Percentiles rank a stretch among this genome's conserved stretches.
These are phyloP conservation scores for Oegoconia quadripuncta DNA, from an alignment of 2,888 invertebrate species.

Conservation along the genomic window DNA sequence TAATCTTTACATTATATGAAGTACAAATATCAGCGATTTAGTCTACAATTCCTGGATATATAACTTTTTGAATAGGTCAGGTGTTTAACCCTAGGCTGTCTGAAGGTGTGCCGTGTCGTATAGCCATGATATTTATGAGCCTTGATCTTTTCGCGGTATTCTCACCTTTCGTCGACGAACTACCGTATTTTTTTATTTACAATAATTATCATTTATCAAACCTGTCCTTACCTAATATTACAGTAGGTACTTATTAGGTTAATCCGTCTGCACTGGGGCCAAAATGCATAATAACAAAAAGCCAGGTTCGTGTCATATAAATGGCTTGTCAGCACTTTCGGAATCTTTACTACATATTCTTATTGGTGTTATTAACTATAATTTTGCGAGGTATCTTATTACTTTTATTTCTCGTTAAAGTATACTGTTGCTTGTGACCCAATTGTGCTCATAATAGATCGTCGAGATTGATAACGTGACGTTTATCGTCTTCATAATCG, in stretches of 20 bases:
- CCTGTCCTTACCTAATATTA: too few relatives aligned
- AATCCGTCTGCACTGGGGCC: too few relatives aligned
- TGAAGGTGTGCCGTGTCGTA: neutral
- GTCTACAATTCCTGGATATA: too few relatives aligned
- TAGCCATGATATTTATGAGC: constrained; percentile 5
- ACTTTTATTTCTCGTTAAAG: neutral
- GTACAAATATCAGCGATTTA: too few relatives aligned
- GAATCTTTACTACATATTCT: constrained; percentile 2
- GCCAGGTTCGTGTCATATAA: too few relatives aligned
- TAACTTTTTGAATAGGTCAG: neutral
- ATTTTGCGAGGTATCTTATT: neutral
- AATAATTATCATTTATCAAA: neutral
- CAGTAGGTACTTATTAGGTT: too few relatives aligned
- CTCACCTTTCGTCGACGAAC: constrained; percentile 6
- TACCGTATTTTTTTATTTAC: neutral
- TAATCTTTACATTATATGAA: too few relatives aligned
- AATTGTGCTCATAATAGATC: constrained; percentile 8
- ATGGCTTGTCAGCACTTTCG: too few relatives aligned
- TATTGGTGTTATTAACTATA: neutral
- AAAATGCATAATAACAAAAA: too few relatives aligned
- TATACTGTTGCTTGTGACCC: too few relatives aligned
- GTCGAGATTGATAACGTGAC: constrained; percentile 9
- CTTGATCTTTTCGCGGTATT: constrained; percentile 11
- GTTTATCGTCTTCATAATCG: constrained; percentile 17
- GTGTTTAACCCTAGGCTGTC: neutral